Percentiles rank a stretch among this genome's conserved stretches.
Evolutionary conservation across 2,797 vertebrate species (phyloP).

Genomic region (Parambassis ranga): DNA sequence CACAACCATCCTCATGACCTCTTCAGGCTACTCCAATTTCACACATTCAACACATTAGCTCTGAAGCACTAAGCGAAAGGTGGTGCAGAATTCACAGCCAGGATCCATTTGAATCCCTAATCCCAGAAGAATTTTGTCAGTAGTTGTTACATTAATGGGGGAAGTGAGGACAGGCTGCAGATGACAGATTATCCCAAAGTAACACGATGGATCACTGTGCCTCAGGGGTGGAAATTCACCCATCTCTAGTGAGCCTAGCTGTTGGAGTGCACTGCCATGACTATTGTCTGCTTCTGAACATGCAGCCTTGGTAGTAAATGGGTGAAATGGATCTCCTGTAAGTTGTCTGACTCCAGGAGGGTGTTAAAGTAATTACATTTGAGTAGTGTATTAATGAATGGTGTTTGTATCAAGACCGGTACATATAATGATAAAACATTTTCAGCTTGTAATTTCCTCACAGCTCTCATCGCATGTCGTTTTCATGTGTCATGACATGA

Average conservation of each 20-base stretch:
- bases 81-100: constrained; percentile 41
- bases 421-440: neutral
- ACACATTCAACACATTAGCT: constrained; percentile 58
- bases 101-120: constrained; percentile 32
- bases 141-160: constrained; percentile 44
- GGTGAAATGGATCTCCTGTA: constrained; percentile 47
- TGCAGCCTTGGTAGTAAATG: constrained; percentile 29
- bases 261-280: constrained; percentile 4
- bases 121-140: constrained; percentile 42
- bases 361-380: constrained; percentile 13
- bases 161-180: constrained; percentile 16
- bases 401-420: neutral
- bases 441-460: neutral
- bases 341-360: constrained; percentile 22
- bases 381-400: neutral
- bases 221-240: constrained; percentile 55
- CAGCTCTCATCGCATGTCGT: too few species aligned
- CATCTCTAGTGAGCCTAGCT: constrained; percentile 7
- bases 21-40: constrained; percentile 52
- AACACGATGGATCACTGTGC: constrained; percentile 16
- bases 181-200: constrained; percentile 28
- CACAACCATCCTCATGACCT: constrained; percentile 10
- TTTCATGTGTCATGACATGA: too few species aligned
- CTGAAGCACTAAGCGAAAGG: constrained; percentile 21
- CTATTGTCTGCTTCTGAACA: constrained; percentile 35